Conservation (phyloP, 2,113 vertebrate genomes). For the Otis tarda region DNA sequence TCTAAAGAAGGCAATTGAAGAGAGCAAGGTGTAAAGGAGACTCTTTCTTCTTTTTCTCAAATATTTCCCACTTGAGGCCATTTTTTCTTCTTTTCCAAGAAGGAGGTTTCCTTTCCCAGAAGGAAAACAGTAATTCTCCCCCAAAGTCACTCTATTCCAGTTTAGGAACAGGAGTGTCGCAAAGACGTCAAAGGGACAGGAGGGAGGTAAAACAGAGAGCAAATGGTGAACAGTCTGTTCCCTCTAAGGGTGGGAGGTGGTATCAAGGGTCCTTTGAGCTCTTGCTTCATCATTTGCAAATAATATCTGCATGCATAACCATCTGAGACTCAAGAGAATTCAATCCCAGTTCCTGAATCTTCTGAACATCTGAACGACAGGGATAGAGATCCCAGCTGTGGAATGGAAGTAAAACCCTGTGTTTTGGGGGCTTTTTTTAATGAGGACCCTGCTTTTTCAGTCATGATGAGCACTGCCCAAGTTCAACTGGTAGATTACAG, state of each 20-base stretch:
- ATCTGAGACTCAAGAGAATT: background rate
- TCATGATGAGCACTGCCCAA: background rate
- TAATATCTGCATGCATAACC: background rate
- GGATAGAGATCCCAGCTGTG: background rate
- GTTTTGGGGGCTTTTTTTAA: background rate
- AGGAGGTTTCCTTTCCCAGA: background rate
- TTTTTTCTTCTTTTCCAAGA: background rate
- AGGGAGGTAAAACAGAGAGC: background rate
- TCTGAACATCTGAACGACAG: background rate
- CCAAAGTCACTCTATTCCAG: background rate
- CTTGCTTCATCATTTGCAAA: background rate
- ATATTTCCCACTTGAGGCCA: background rate
- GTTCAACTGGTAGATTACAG: slow-evolving; percentile 5
- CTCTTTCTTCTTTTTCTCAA: background rate
- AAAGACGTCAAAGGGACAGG: background rate
- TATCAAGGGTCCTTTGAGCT: background rate
- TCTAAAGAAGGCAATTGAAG: background rate
- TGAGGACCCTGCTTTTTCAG: background rate
- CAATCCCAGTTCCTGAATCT: background rate
- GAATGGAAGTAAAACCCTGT: background rate
- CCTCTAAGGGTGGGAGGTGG: background rate
- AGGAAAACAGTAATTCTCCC: background rate
- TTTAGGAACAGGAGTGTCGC: background rate
- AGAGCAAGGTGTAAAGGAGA: background rate
- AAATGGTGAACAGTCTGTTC: background rate